These are phyloP conservation scores for Agonopterix alstromeriana DNA, from an alignment of 2,888 invertebrate species.

Conservation along the genomic window DNA sequence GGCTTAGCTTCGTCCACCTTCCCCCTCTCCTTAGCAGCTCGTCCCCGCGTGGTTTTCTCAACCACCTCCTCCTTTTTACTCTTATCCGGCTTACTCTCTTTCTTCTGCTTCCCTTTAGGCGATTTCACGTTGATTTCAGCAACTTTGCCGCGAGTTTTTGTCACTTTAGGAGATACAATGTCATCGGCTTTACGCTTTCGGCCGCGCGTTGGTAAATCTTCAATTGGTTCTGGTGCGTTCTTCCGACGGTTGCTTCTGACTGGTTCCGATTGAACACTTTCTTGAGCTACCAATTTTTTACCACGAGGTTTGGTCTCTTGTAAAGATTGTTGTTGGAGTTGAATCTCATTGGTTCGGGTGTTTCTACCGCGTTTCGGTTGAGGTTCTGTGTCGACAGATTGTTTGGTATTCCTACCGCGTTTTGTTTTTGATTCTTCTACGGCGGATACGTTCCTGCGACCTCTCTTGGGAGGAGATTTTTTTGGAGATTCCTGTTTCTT, in stretches of 20 bases:
- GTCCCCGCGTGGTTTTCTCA: background rate
- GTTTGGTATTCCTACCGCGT: background rate
- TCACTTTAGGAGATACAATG: too few relatives aligned
- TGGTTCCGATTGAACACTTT: background rate
- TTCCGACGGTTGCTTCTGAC: background rate
- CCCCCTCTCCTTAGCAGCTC: background rate
- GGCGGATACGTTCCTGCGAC: background rate
- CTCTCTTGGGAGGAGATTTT: slow-evolving; percentile 13
- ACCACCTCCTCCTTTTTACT: background rate
- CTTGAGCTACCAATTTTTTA: background rate
- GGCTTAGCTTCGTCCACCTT: background rate
- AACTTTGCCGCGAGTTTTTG: too few relatives aligned
- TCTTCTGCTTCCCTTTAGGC: background rate
- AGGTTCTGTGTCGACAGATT: slow-evolving; percentile 7
- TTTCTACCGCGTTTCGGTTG: slow-evolving; percentile 15
- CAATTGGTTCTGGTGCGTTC: background rate
- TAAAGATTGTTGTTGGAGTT: background rate
- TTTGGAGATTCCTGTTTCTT: slow-evolving; percentile 22
- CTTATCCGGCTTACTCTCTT: background rate
- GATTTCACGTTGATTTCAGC: too few relatives aligned
- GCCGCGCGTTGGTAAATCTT: too few relatives aligned
- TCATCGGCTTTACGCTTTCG: too few relatives aligned
- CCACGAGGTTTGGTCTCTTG: background rate
- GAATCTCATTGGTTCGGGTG: slow-evolving; percentile 2
- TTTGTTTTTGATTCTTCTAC: background rate